Evolutionary conservation across 2,888 invertebrate genomes (phyloP), one percentile per base, ranked within the genome.

Genomic region (Volucella zonaria): DNA sequence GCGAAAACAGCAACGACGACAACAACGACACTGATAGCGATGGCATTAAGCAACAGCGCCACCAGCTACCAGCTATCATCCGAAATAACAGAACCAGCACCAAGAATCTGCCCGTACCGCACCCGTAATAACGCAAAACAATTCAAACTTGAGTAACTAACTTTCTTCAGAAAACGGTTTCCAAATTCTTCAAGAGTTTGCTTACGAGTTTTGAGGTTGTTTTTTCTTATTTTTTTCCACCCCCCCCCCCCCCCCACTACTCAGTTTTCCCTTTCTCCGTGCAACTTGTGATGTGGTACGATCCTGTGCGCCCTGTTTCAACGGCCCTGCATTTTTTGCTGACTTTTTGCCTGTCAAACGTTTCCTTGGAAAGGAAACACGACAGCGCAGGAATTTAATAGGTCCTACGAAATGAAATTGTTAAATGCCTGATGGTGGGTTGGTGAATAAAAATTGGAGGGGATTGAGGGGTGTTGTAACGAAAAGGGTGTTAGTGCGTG

Each of bases 71-170:
- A 68, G n/a, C 10, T 61, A 54, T 47, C 79, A 47, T 42, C 74
- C 54, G 43, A 56, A 52, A 43, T 45, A 18, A 1, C 18, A 51
- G 18, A 3, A 15, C 31, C 56, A 75, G 51, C 51, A 66, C 23
- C 51, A 38, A 54, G 71, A 14, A 66, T 12, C 51, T 49, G 47
- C 58, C 67, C 64, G 67, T 78, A 61, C 49, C 64, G 81, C 81
- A 71, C 66, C 76, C 80, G 67, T 85, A 76, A 85, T 81, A 85
- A 81, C 81, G 73, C 85, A 81, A 85, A 85, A 85, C 85, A 85
- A 85, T 85, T 85, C 85, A 85, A 85, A 85, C 83, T 80, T 75
- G 80, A 83, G 75, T 75, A 83, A 83, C 81, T 76, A 85, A 85
- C 85, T 85, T 85, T 81, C 67, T 76, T 73, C 67, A 81, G 81